Base-by-base conservation (phyloP, 2,797 vertebrate species). In the Bradypodion ventrale region DNA sequence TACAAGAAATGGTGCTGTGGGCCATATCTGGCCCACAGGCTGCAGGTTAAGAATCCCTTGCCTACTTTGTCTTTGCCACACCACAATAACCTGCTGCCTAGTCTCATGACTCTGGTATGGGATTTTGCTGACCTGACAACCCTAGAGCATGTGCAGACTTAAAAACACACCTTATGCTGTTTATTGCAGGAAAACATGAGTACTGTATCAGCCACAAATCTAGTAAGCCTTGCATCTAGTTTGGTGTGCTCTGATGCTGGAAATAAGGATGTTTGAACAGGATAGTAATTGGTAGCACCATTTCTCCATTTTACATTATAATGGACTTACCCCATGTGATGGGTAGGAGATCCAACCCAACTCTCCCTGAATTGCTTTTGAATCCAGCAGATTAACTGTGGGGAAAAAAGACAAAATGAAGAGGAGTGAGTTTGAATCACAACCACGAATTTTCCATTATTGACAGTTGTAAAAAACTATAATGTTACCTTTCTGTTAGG, bases 341-440 rank as follows among this genome's bases (percentile, higher is more conserved):
- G 98, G 98, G 93, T 98, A 99, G 93, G 98, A 99, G 94, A 99
- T 99, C 98, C 98, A 99, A 94, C 98, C 98, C 93, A 99, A 96
- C 96, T 99, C 98, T 88, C 98, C 98, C 96, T 99, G 98, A 96
- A 98, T 98, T 91, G 98, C 97, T 97, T 99, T 99, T 74, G 98
- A 99, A 96, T 99, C 98, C 97, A 99, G 96, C 89, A 99, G 97
- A 97, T 99, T 99, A 93, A 99, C 98, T 99, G 94, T 92, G 94
- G 94, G 93, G 94, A 93, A 94, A 93, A 95, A 94, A 94, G 80
- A 94, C 78, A 94, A 80, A 91, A 89, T 63, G 92, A 94, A 95
- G 92, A 95, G 82, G 79, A n/a, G n/a, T n/a, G n/a, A n/a, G n/a
- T n/a, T n/a, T n/a, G n/a, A n/a, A n/a, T n/a, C n/a, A n/a, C n/a